Evolutionary conservation across 1,140 invertebrate species (phyloP), one percentile per base, ranked within the genome.

Genomic region (Saxidomus purpurata): DNA sequence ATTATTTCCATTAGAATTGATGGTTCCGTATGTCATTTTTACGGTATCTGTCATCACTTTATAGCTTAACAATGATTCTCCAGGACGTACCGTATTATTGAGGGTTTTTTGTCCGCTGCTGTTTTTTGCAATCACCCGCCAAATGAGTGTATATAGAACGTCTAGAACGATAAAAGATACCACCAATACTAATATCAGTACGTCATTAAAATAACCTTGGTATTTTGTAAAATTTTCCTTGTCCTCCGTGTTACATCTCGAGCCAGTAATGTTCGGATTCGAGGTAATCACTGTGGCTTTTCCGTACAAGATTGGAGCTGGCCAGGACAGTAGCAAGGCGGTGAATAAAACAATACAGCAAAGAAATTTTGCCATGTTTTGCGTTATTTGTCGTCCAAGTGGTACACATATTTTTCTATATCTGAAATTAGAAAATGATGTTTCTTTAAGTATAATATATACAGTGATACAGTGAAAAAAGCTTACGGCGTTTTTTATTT

Each of bases 381-480:
- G 40, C 11, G 87, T 55, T 9, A 91, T 80, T 38, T 93, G 90
- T 22, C 85, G 31, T 25, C 81, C 87, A 25, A 92, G 63, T 0
- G 93, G 93, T n/a, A 86, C 79, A 80, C 92, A 93, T 47, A 93
- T 93, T 22, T 91, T 89, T 1, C 92, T 77, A 80, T 92, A 92
- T 34, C 93, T 89, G 74, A 77, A 86, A 86, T 43, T 8, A 38
- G 28, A 55, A 92, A 93, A 43, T 28, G 89, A 71, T 19, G 69
- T 25, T 8, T 90, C 36, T 61, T 92, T 90, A 17, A 91, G n/a
- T 0, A 86, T 25, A 22, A 79, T 59, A 6, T 91, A 82, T 8
- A 90, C 25, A 17, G 55, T 28, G 55, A 69, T 91, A 86, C 91
- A 92, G 38, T n/a, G n/a, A n/a, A n/a, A n/a, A n/a, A n/a, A n/a